Evolutionary conservation across 2,888 invertebrate species (phyloP), one percentile per base, ranked within the genome.

Genomic region (Geophilus truncorum): DNA sequence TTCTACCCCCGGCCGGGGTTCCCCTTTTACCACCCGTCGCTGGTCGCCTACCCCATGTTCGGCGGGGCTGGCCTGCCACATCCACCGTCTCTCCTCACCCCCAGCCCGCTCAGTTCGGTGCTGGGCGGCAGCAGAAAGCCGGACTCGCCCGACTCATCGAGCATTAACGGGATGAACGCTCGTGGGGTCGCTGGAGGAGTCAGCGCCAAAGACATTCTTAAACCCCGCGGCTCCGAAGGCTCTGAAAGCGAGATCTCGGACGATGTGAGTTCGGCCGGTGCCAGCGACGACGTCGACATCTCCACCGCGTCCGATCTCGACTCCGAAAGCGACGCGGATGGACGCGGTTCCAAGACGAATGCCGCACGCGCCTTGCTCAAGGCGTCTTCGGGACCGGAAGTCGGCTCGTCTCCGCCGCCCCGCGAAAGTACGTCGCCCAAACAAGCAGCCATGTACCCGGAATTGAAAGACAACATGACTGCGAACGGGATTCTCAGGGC

Each of bases 401-500:
- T 45, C 15, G 51, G 78, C 15, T 30, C 18, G 18, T 62, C 57
- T 18, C 62, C 79, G 0, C 32, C 34, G 25, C 79, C 79, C 6
- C 89, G 88, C 83, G 90, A 90, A 80, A 90, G 90, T 86, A 89
- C 89, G 84, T 92, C 92, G 85, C 92, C 92, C 81, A 92, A 92
- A 87, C 92, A 92, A 87, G 92, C 92, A 83, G 91, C 92, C 84
- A 91, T 92, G 83, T 92, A 92, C 87, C 92, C 92, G 78, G 82
- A 81, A 45, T 87, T 92, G 84, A 81, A 82, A 78, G 79, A 79
- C 80, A 2, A 25, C 75, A 57, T 51, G 12, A 21, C 81, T 1
- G 23, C 81, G 4, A 83, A 83, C 79, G 83, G 84, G 7, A 81
- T 80, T 5, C 40, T 82, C n/a, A 82, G 83, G 70, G 82, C 82